Base-by-base conservation (phyloP, 30 jellyfish, hydroid and myxozoan genomes). In the Turritopsis rubra region DNA sequence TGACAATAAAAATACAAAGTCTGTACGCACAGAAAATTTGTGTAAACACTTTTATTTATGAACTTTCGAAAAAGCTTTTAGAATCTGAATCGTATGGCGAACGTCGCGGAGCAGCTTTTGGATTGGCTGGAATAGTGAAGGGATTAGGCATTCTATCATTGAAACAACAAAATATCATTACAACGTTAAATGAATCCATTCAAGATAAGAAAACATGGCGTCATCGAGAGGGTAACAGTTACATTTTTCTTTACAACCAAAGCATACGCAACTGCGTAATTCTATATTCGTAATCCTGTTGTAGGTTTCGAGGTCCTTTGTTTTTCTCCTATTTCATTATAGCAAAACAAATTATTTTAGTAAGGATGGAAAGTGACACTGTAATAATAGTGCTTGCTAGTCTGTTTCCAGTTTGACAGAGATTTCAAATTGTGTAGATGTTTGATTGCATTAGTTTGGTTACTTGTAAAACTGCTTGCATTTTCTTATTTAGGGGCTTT, bases 91-190 rank as follows among this genome's bases (percentile, higher is more conserved):
- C 96, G 75, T 94, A 94, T 65, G 99, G 97, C 27, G 99, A 86
- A n/a, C 87, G 97, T 18, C 95, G 99, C 20, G 99, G 99, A 18
- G 97, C 96, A 0, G 97, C 99, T 0, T 94, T 85, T 82, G 99
- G 99, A 18, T 78, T 94, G 73, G 99, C 99, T 29, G 99, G 99
- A 1, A 54, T 94, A 89, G 95, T 89, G 19, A 94, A 94, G 80
- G 99, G 99, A 1, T 87, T 89, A 21, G 99, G 99, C 18, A 89
- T 94, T 21, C 66, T 89, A 82, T 84, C 99, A 19, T 83, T 94
- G 84, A 93, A 93, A 79, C 99, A 93, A 27, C 99, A 93, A 41
- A 89, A 85, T 29, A 86, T 93, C 65, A 93, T 88, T 68, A 86
- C 88, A 7, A 83, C 96, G 4, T 88, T 93, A 26, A 89, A 91